phyloP scores from a whole-genome alignment of 92 coral and sea anemone genomes.

The Plumapathes pennacea region DNA sequence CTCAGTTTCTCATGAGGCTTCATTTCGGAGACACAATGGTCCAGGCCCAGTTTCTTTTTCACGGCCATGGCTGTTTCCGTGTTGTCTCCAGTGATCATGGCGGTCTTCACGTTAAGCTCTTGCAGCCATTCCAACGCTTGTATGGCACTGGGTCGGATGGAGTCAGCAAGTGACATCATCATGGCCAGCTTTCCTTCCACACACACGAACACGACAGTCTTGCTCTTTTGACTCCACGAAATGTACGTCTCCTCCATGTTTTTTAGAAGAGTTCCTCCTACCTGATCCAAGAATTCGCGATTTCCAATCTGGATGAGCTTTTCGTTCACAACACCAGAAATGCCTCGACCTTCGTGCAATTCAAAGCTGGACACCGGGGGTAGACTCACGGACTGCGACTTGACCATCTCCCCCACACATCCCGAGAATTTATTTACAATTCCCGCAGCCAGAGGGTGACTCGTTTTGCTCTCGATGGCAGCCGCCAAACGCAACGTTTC shows the following conservation, averaged over 20 bases:
- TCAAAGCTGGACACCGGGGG: conserved; percentile 83
- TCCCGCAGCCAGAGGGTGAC: conserved; percentile 96
- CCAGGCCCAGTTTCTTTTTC: conserved; percentile 70
- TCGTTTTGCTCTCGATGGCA: conserved; percentile 94
- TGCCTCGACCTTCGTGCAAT: conserved; percentile 93
- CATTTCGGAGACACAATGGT: conserved; percentile 91
- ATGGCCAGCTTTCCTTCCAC: conserved; percentile 70
- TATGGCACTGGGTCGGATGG: conserved; percentile 73
- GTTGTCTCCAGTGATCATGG: conserved; percentile 98
- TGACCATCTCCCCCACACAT: conserved; percentile 83
- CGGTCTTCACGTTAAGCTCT: conserved; percentile 74
- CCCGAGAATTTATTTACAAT: conserved; percentile 90
- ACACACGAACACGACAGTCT: conserved; percentile 93
- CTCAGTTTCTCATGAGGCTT: conserved; percentile 90
- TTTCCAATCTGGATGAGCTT: conserved; percentile 80
- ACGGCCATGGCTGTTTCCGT: conserved; percentile 96
- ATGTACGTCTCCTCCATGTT: conserved; percentile 56
- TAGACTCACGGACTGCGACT: conserved; percentile 36
- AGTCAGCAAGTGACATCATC: conserved; percentile 96
- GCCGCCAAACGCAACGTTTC: conserved; percentile 88
- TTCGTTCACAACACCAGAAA: conserved; percentile 79
- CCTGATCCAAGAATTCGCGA: conserved; percentile 52
- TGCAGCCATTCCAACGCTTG: conserved; percentile 75
- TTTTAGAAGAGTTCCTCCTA: conserved; percentile 34
- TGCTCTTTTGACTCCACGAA: conserved; percentile 80